A percentile compares a stretch with the other conserved stretches of the same genome.
Evolutionary conservation across 2,113 vertebrate genomes (phyloP).

Genomic region (Holacanthus passer): DNA sequence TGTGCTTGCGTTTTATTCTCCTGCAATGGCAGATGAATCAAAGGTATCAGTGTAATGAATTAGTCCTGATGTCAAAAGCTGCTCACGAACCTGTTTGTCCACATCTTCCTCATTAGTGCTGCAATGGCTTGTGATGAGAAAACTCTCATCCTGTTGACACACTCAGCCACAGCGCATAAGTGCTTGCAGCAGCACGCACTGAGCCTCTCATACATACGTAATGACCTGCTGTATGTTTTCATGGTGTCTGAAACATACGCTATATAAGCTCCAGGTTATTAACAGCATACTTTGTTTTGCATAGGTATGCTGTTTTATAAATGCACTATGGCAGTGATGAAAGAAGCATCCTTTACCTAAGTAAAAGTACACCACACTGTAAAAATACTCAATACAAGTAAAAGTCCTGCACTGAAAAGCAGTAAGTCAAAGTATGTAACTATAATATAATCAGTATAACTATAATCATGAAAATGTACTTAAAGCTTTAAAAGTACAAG

Average conservation of each 20-base stretch:
- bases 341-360: no score
- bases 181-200: slow-evolving; percentile 8
- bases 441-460: no score
- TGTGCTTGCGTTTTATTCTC: not conserved
- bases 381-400: no score
- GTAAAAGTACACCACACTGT: no score
- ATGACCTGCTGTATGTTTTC: slow-evolving; percentile 25
- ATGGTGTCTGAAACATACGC: slow-evolving; percentile 24
- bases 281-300: slow-evolving; percentile 33
- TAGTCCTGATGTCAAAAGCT: not conserved
- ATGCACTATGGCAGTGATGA: not conserved
- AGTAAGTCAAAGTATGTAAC: no score
- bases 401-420: no score
- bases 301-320: slow-evolving; percentile 42
- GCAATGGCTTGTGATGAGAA: slow-evolving; percentile 1
- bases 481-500: no score
- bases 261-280: slow-evolving; percentile 55
- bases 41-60: not conserved
- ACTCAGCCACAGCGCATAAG: slow-evolving; percentile 7
- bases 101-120: slow-evolving; percentile 17
- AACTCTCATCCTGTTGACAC: not conserved
- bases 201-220: slow-evolving; percentile 36
- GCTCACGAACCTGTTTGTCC: not conserved
- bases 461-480: no score
- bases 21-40: not conserved